Evolutionary conservation across 2,888 invertebrate species (phyloP).

Genomic region (Lottia gigantea): DNA sequence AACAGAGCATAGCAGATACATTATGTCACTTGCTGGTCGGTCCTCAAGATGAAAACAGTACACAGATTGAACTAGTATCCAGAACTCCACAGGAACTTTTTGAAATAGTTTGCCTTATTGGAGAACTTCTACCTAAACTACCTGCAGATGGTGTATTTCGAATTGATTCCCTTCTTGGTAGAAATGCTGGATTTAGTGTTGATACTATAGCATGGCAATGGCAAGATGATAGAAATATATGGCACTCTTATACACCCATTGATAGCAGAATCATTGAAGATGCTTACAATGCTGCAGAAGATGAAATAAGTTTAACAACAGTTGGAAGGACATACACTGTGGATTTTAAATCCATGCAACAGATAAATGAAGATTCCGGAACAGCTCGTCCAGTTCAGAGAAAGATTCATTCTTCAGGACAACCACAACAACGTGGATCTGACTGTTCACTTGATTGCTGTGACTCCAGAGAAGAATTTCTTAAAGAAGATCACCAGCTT

Average conservation of each 20-base stretch:
- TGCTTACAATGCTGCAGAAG: conserved; percentile 92
- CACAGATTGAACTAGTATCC: conserved; percentile 76
- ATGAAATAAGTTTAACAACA: conserved; percentile 92
- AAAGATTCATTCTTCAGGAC: conserved; percentile 59
- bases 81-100: conserved; percentile 95
- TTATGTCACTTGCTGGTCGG: conserved; percentile 94
- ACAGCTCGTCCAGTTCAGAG: conserved; percentile 89
- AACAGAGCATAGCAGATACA: conserved; percentile 94
- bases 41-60: conserved; percentile 70
- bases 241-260: conserved; percentile 91
- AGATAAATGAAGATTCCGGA: conserved; percentile 97
- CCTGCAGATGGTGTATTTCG: conserved; percentile 95
- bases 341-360: conserved; percentile 97
- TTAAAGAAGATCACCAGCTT: conserved; percentile 78
- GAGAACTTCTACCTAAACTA: conserved; percentile 95
- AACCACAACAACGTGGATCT: conserved; percentile 38
- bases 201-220: conserved; percentile 95
- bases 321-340: conserved; percentile 94
- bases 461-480: conserved; percentile 79
- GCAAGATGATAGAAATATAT: conserved; percentile 91
- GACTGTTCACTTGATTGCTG: conserved; percentile 57
- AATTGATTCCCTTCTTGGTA: conserved; percentile 83
- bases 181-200: conserved; percentile 71
- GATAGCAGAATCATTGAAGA: conserved; percentile 94
- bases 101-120: conserved; percentile 96